Evolutionary conservation across 2,888 invertebrate genomes (phyloP), one percentile per base, ranked within the genome.

Genomic region (Silvanus unidentatus): DNA sequence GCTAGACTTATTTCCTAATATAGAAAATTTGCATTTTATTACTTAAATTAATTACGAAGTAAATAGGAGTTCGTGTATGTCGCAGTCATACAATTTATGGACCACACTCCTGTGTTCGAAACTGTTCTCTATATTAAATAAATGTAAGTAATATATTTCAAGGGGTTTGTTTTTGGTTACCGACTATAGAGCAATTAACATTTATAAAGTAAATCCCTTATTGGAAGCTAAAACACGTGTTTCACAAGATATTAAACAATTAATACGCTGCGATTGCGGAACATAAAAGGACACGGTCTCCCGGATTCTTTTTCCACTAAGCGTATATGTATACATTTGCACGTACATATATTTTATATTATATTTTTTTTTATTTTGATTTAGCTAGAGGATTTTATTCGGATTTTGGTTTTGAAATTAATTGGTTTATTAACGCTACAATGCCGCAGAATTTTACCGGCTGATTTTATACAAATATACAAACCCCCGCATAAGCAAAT

Each of bases 171-270:
- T 22, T 22, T 22, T 22, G 22, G 22, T 22, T 22, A 55, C 57
- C 51, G 40, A 49, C 47, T 45, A 47, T 52, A 49, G 47, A 54
- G 66, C 69, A 69, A 69, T 69, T 69, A 69, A 68, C 69, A 68
- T 68, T 66, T 66, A 66, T 66, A 66, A 68, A 69, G 67, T 65
- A 69, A 69, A 70, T 69, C 68, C 68, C 63, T 63, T 62, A 66
- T 65, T 64, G 62, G 63, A 54, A 62, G 68, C 65, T 65, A 60
- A 64, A 68, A 69, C 70, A 68, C 69, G 68, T 69, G 69, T 67
- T 66, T 58, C 65, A 57, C 55, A 69, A 69, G 68, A 70, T 70
- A 70, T 70, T 68, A 68, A 69, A 68, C 69, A 68, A 68, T 69
- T 68, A 70, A 69, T 69, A 64, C 63, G 53, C 60, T 48, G 45